Evolutionary conservation across 2,888 invertebrate species (phyloP), one percentile per base, ranked within the genome.

Genomic region (Aphidius colemani): DNA sequence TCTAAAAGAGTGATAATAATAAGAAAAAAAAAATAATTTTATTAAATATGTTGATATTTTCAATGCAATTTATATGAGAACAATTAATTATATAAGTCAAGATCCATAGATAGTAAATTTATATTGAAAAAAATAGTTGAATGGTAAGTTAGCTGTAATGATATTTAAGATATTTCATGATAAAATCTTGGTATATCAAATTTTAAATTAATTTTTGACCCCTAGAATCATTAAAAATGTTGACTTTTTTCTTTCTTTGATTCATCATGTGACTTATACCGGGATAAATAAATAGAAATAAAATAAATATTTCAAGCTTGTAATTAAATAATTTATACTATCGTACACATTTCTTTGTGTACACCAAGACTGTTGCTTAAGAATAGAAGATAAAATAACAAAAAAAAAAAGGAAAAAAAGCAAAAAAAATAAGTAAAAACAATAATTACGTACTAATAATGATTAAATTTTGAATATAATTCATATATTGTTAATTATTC

Each of bases 381-480:
- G 5, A 30, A 30, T 5, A 5, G 0, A 3, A 30, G 5, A 30
- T 18, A 3, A 30, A 30, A 30, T 0, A 3, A 30, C 1, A 30
- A 30, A 53, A 70, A 71, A 70, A 71, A 30, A 1, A 30, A 30
- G 30, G 5, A 30, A 30, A 30, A 30, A 30, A 30, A 5, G 5
- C 30, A 30, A 30, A 30, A 30, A 30, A 30, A 30, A 3, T 18
- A 18, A 18, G 13, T 18, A 69, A 66, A 65, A 66, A 61, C 18
- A 57, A 55, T 68, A 44, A 51, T 60, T 55, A 67, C 60, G 60
- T 58, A 63, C 51, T 64, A 60, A 63, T 58, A 40, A 44, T 44
- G 50, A 49, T 45, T 48, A 58, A 44, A 53, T 53, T 18, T 18
- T 55, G 40, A 65, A 50, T 64, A 48, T 53, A 53, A 40, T 64